phyloP scores from a whole-genome alignment of 2,888 invertebrate genomes.

The Sepiola atlantica region DNA sequence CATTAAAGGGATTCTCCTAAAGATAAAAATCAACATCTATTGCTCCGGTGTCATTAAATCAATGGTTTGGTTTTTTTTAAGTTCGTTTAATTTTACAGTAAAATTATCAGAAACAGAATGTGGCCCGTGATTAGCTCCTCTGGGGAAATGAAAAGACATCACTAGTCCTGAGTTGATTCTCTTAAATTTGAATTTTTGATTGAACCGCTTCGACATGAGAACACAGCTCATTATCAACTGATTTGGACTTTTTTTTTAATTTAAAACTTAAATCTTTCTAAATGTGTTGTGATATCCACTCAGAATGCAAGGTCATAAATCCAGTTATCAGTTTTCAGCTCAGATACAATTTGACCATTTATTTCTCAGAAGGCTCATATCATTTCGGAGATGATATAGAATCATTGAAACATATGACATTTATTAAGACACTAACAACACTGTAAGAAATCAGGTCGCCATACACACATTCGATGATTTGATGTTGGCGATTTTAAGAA shows the following conservation, averaged over 20 bases:
- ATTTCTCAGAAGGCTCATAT: neutral
- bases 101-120: neutral
- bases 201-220: neutral
- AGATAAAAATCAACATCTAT: neutral
- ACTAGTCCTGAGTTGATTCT: neutral
- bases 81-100: neutral
- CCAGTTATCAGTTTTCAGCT: neutral
- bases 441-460: neutral
- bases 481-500: neutral
- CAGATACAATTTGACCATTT: neutral
- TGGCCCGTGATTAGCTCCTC: neutral
- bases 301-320: neutral
- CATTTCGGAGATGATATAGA: neutral
- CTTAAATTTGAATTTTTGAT: neutral
- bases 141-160: neutral
- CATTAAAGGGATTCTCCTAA: neutral
- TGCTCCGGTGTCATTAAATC: neutral
- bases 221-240: neutral
- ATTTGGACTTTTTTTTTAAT: neutral
- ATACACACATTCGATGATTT: neutral
- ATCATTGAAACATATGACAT: neutral
- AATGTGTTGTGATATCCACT: neutral
- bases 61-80: neutral
- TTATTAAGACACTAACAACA: neutral
- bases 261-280: neutral